Evolutionary conservation across 2,113 vertebrate genomes (phyloP).

Genomic region (Mormyrus lacerda): DNA sequence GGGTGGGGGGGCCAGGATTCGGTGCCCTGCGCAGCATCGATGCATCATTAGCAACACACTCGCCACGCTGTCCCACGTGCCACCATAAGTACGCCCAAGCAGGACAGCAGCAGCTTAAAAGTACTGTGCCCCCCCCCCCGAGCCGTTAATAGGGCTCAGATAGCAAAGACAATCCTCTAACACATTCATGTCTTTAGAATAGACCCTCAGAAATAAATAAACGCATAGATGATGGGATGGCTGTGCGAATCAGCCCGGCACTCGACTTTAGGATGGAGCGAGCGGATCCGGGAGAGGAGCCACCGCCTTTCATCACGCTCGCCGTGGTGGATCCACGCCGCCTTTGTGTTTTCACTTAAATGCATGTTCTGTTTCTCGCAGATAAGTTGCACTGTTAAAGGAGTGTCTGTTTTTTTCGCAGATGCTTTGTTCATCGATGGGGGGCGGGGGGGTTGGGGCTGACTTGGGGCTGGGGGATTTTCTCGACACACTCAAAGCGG

Average conservation of each 20-base stretch:
- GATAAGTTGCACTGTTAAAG: constrained; percentile 72
- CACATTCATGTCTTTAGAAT: constrained; percentile 55
- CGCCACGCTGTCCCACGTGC: constrained; percentile 46
- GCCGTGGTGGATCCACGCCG: constrained; percentile 58
- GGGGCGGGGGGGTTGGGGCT: constrained; percentile 40
- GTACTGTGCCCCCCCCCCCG: background rate
- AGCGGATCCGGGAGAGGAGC: constrained; percentile 59
- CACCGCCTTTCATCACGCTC: constrained; percentile 64
- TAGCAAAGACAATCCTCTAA: constrained; percentile 48
- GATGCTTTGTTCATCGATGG: constrained; percentile 60
- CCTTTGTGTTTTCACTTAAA: constrained; percentile 67
- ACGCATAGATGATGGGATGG: constrained; percentile 51
- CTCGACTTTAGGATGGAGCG: constrained; percentile 49
- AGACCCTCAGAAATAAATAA: constrained; percentile 55
- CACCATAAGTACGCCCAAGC: background rate
- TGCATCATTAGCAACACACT: constrained; percentile 61
- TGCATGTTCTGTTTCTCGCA: constrained; percentile 67
- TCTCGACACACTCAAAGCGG: constrained; percentile 73
- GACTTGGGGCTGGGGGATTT: constrained; percentile 68
- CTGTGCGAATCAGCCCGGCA: constrained; percentile 65
- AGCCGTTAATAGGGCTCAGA: constrained; percentile 14
- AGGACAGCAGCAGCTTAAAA: background rate
- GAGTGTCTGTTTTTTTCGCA: constrained; percentile 50
- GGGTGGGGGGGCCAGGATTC: constrained; percentile 48
- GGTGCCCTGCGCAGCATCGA: constrained; percentile 59